Evolutionary conservation across 2,113 vertebrate species (phyloP).

Genomic region (Passer domesticus): DNA sequence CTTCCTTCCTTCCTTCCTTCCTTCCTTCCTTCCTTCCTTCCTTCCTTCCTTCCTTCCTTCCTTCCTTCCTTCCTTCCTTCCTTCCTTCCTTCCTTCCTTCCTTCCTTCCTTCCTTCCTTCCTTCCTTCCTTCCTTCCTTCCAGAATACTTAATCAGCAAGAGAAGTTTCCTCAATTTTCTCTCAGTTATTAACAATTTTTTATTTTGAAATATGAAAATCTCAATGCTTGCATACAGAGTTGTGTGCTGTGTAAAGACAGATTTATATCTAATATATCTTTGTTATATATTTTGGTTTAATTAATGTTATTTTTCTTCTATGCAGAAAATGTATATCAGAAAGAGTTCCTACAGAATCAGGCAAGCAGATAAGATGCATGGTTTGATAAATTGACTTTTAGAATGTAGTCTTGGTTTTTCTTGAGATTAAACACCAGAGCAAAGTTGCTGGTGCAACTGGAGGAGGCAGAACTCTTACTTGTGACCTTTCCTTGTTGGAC

Average conservation of each 20-base stretch:
- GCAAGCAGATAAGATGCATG: not conserved
- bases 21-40: too few species aligned
- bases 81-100: too few species aligned
- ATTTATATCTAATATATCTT: not conserved
- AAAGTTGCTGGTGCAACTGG: accelerated
- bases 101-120: too few species aligned
- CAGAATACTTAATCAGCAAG: too few species aligned
- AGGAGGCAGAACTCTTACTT: not conserved
- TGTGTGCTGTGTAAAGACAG: not conserved
- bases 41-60: too few species aligned
- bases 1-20: too few species aligned
- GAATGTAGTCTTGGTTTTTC: not conserved
- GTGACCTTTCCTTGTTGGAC: not conserved
- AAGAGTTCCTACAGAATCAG: not conserved
- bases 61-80: not conserved
- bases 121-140: not conserved
- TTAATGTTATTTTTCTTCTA: not conserved
- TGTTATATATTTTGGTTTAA: not conserved
- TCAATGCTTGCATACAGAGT: not conserved
- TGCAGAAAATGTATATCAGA: not conserved
- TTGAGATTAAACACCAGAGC: not conserved
- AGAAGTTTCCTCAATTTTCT: not conserved
- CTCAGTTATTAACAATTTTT: not conserved
- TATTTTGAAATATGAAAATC: not conserved
- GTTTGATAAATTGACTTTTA: not conserved